These are phyloP conservation scores for Tretioscincus oriximinensis DNA, from an alignment of 2,113 vertebrate species.

Conservation along the genomic window DNA sequence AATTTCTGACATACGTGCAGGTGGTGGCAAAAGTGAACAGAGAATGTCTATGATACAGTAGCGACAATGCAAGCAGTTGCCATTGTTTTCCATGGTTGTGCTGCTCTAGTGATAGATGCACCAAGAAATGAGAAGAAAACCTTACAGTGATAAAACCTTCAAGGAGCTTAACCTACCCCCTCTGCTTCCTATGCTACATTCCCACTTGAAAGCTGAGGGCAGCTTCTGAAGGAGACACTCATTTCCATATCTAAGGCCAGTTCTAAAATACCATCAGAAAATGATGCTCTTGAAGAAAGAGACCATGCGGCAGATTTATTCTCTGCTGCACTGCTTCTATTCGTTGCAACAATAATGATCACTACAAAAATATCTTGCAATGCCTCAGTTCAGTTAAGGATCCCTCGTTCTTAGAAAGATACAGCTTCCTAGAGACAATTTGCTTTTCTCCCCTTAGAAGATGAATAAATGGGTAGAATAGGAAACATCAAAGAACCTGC, in stretches of 20 bases:
- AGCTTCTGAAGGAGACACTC: constrained; percentile 57
- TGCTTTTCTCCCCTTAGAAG: constrained; percentile 24
- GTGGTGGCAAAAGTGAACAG: constrained; percentile 9
- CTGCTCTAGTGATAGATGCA: neutral
- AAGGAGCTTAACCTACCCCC: constrained; percentile 62
- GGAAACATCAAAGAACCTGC: constrained; percentile 51
- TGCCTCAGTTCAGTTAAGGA: constrained; percentile 37
- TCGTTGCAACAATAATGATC: constrained; percentile 45
- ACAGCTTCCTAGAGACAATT: constrained; percentile 46
- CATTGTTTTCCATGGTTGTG: neutral
- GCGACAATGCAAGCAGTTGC: neutral
- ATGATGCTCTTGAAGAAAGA: constrained; percentile 55
- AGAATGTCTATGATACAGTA: neutral
- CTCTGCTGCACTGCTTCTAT: constrained; percentile 52
- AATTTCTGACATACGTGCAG: neutral
- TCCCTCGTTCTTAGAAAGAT: constrained; percentile 39
- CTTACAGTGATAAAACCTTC: constrained; percentile 59
- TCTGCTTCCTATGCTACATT: constrained; percentile 43
- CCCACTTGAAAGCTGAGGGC: constrained; percentile 59
- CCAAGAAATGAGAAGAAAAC: constrained; percentile 37
- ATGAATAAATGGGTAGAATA: constrained; percentile 15
- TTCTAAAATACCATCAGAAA: constrained; percentile 53
- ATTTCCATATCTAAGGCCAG: constrained; percentile 68
- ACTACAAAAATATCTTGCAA: constrained; percentile 19
- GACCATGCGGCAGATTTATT: constrained; percentile 42